Evolutionary conservation across 2,113 vertebrate genomes (phyloP).

Genomic region (Charadrius vociferus): DNA sequence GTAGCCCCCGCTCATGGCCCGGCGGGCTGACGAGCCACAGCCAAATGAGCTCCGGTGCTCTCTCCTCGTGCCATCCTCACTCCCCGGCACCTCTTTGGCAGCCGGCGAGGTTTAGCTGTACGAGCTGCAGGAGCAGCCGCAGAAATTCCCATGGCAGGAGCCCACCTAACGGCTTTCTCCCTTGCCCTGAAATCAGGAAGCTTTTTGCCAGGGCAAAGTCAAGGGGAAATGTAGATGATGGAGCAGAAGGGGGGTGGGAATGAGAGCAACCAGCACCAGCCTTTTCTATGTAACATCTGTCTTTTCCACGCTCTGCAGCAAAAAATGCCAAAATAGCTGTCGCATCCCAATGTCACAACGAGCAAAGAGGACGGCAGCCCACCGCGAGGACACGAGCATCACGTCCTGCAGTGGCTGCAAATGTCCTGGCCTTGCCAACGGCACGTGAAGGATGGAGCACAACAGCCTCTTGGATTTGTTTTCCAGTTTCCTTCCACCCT

Average conservation of each 20-base stretch:
- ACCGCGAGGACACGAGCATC: rapidly evolving
- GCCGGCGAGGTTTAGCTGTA: background rate
- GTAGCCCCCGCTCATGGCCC: background rate
- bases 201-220: background rate
- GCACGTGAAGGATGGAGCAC: rapidly evolving
- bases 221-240: background rate
- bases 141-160: background rate
- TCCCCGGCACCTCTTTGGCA: background rate
- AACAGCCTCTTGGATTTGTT: background rate
- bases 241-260: background rate
- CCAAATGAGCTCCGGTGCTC: background rate
- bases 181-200: background rate
- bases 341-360: rapidly evolving
- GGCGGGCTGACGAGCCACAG: rapidly evolving
- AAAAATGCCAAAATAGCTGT: background rate
- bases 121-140: background rate
- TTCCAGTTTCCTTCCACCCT: background rate
- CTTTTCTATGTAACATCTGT: background rate
- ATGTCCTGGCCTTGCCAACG: rapidly evolving
- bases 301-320: background rate
- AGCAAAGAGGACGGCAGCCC: background rate
- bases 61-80: background rate
- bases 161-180: background rate
- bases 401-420: rapidly evolving
- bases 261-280: background rate